Evolutionary conservation across 2,113 vertebrate genomes (phyloP), one percentile per base, ranked within the genome.

Genomic region (Ptyas mucosa): DNA sequence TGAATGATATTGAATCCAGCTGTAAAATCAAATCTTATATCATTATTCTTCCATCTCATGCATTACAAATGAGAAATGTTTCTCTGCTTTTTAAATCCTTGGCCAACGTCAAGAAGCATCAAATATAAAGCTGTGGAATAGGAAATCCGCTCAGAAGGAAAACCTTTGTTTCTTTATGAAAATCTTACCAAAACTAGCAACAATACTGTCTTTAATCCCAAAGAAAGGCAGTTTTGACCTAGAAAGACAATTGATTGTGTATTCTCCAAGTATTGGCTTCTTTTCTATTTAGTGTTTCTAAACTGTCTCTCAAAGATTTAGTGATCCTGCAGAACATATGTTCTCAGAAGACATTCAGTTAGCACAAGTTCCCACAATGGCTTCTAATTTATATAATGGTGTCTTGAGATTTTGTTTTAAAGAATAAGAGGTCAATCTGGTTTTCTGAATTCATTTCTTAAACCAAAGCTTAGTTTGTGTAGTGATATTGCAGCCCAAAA

Each of bases 31-130:
- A 91, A 93, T 26, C 53, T 89, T 89, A n/a, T 29, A 26, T 12
- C 55, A 10, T 9, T 6, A 14, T 1, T 92, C 75, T 91, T 52
- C 29, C 3, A 0, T 58, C 46, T 88, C 43, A 55, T 64, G 24
- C 49, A 87, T 58, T 52, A 43, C 39, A 91, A 93, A 94, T 93
- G 88, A 51, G 69, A 90, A 95, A 93, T 10, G 24, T 43, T 91
- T 43, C 8, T 69, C 23, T 93, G 51, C 46, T 89, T 54, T 61
- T 54, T 46, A 54, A 46, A 24, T 46, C 10, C 3, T 12, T 85
- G 51, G 43, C 39, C 57, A 85, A 21, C 26, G 12, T 85, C 53
- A 43, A 85, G 20, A 58, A 85, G 14, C 24, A n/a, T 10, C 21
- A 69, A 29, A 15, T 1, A 12, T 49, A 53, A 55, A 20, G 49